Percentiles rank a stretch among this genome's conserved stretches.
Conservation (phyloP, 2,113 vertebrate genomes). For the Boulengeromyrus knoepffleri region DNA sequence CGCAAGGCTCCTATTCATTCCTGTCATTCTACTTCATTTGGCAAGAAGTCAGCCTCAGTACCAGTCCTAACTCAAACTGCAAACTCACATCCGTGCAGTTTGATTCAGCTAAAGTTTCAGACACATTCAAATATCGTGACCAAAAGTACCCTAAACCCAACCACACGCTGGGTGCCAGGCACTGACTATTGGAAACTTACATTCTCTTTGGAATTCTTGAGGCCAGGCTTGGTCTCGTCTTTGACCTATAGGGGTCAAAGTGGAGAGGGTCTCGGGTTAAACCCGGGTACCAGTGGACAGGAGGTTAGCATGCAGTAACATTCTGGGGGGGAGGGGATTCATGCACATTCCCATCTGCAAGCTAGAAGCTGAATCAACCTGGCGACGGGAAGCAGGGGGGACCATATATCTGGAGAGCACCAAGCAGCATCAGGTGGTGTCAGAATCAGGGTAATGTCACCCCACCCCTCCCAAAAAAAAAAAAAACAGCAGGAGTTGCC, state of each 20-base stretch:
- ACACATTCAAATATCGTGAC: background rate
- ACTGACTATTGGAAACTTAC: conserved; percentile 43
- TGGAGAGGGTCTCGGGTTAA: conserved; percentile 40
- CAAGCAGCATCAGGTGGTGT: background rate
- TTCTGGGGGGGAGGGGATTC: background rate
- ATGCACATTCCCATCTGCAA: background rate
- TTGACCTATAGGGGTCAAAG: conserved; percentile 60
- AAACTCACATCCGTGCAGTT: background rate
- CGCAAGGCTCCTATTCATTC: background rate
- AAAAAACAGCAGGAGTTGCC: background rate
- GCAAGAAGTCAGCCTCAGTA: background rate
- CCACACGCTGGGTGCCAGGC: background rate
- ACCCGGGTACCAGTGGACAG: conserved; percentile 15
- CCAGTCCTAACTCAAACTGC: background rate
- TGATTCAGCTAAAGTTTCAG: background rate
- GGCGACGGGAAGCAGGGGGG: background rate
- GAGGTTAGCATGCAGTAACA: background rate
- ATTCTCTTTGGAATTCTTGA: conserved; percentile 44
- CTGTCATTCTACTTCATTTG: background rate
- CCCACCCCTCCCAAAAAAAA: background rate
- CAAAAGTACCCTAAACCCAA: background rate
- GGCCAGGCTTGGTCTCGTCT: conserved; percentile 60
- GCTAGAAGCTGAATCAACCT: background rate
- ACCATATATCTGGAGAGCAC: background rate
- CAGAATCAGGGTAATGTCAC: background rate